Conservation (phyloP, 35 echinoderm and acorn worm species). For the Heliocidaris erythrogramma region DNA sequence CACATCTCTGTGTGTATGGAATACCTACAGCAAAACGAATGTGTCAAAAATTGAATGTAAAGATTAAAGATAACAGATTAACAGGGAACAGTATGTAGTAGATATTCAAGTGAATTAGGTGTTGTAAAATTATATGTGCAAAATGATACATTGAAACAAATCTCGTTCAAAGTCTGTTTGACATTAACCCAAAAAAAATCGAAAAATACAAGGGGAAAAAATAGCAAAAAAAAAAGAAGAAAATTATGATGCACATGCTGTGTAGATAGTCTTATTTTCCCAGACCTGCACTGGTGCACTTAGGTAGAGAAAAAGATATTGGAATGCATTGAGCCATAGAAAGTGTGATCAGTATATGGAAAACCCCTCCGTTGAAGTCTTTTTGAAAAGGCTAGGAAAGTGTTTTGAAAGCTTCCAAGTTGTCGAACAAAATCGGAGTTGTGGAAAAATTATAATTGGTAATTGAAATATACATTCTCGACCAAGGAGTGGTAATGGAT, state of each 20-base stretch:
- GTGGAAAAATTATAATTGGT: background rate
- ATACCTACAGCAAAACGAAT: background rate
- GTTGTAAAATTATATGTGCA: background rate
- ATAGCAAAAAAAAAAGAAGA: background rate
- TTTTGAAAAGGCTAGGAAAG: background rate
- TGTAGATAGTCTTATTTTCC: constrained; percentile 44
- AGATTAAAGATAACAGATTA: background rate
- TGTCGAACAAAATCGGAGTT: background rate
- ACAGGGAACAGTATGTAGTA: background rate
- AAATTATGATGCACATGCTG: constrained; percentile 30
- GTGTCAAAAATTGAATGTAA: background rate
- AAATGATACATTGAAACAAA: background rate
- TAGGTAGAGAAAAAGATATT: constrained; percentile 24
- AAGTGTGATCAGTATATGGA: background rate
- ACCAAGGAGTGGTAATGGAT: background rate
- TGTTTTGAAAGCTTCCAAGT: background rate
- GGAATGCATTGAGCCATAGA: background rate
- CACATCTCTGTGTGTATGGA: background rate
- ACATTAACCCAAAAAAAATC: background rate
- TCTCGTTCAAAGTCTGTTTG: background rate
- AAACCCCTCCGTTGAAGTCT: background rate
- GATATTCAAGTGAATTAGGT: background rate
- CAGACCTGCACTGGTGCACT: constrained; percentile 32
- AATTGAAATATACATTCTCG: background rate
- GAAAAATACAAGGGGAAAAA: background rate